Conservation (phyloP, 2,113 vertebrate species). For the Myodes glareolus region DNA sequence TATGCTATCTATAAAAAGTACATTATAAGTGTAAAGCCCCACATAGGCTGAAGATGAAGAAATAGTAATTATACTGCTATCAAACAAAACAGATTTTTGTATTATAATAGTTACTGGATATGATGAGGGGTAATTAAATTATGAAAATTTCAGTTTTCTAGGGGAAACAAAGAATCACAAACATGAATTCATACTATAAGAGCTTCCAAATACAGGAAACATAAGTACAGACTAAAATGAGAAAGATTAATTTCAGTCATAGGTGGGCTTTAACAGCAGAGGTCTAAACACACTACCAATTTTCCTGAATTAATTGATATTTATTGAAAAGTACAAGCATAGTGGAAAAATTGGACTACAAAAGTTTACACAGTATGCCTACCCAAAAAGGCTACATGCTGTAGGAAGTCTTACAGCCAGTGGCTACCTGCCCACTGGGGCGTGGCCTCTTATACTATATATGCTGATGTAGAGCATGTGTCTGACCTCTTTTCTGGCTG, state of each 20-base stretch:
- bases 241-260: neutral
- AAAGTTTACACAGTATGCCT: neutral
- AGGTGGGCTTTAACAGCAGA: neutral
- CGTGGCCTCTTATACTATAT: too few relatives aligned
- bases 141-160: neutral
- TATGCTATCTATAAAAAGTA: neutral
- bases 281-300: neutral
- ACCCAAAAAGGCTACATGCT: neutral
- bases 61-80: neutral
- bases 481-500: too few relatives aligned
- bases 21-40: neutral
- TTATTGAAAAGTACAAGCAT: neutral
- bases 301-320: neutral
- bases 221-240: conserved; percentile 3
- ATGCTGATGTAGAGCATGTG: too few relatives aligned
- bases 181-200: neutral
- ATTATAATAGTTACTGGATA: neutral
- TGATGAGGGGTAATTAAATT: neutral
- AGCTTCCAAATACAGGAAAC: neutral
- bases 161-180: neutral
- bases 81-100: neutral
- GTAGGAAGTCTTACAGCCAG: too few relatives aligned
- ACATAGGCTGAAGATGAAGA: neutral
- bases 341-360: neutral
- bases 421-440: too few relatives aligned